Conservation (phyloP, 37 sponge, comb jelly and placozoan genomes). For the Mnemiopsis leidyi region DNA sequence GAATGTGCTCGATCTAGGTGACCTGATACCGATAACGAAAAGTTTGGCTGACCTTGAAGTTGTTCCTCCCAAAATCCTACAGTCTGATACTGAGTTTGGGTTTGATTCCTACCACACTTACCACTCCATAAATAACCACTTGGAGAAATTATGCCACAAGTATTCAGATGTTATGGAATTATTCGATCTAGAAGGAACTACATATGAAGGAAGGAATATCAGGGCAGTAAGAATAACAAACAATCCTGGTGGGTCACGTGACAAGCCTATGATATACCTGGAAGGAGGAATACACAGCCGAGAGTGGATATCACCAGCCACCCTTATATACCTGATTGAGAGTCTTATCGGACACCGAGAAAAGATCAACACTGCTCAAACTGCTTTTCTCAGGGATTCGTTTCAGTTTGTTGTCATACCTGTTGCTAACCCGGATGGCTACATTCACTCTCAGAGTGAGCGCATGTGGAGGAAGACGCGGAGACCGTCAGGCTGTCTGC, state of each 20-base stretch:
- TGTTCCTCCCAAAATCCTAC: not conserved
- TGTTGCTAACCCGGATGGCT: slow-evolving; percentile 34
- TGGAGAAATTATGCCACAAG: not conserved
- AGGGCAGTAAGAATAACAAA: not conserved
- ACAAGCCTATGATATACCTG: not conserved
- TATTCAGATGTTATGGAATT: not conserved
- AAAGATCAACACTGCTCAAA: not conserved
- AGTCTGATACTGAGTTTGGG: not conserved
- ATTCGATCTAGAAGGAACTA: not conserved
- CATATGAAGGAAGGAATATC: not conserved
- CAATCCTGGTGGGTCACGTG: not conserved
- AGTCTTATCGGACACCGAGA: not conserved
- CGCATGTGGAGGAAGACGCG: not conserved
- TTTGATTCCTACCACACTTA: not conserved
- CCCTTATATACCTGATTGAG: not conserved
- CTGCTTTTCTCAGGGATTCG: not conserved
- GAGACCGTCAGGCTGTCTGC: not conserved
- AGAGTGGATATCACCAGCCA: slow-evolving; percentile 45
- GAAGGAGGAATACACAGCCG: slow-evolving; percentile 15
- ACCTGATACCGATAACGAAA: not conserved
- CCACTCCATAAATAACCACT: not conserved
- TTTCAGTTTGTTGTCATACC: slow-evolving; percentile 18
- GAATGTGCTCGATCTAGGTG: not conserved
- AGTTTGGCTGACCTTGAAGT: too few relatives aligned
- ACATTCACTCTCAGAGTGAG: not conserved